These are phyloP conservation scores for Boulengeromyrus knoepffleri DNA, from an alignment of 2,113 vertebrate species.

Conservation along the genomic window DNA sequence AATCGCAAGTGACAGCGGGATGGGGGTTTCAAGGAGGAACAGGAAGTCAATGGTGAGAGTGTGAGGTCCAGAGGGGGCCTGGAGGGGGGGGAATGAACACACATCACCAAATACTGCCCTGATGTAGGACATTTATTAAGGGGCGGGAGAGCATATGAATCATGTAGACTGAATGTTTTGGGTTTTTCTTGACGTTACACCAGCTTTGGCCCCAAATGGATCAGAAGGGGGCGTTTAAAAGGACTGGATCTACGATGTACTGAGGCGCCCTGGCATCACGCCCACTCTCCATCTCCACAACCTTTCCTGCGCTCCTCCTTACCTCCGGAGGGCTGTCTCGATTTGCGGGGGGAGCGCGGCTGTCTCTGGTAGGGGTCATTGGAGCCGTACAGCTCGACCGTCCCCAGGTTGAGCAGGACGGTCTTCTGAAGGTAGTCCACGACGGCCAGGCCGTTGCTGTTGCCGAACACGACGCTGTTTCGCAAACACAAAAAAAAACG, in stretches of 20 bases:
- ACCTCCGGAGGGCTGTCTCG: conserved; percentile 93
- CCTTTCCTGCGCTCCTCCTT: conserved; percentile 30
- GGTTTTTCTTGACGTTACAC: not conserved
- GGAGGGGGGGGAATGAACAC: not conserved
- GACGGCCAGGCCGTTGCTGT: conserved; percentile 91
- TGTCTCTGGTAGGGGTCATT: conserved; percentile 95
- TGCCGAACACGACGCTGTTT: conserved; percentile 88
- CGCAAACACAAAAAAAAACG: not conserved
- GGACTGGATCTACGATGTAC: not conserved
- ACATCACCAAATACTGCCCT: not conserved
- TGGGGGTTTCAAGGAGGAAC: not conserved
- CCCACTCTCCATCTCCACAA: not conserved
- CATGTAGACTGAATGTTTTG: not conserved
- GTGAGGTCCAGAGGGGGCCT: not conserved
- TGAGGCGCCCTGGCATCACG: not conserved
- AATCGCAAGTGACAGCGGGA: not conserved
- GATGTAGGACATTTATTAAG: not conserved
- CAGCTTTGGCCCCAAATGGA: not conserved
- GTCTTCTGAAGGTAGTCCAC: conserved; percentile 97
- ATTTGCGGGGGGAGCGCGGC: conserved; percentile 88
- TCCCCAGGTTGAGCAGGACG: conserved; percentile 84
- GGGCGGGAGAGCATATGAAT: not conserved
- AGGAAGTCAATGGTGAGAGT: not conserved
- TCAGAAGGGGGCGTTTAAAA: not conserved
- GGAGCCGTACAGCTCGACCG: conserved; percentile 85